phyloP scores from a whole-genome alignment of 1,140 invertebrate genomes.

The Archegozetes longisetosus region DNA sequence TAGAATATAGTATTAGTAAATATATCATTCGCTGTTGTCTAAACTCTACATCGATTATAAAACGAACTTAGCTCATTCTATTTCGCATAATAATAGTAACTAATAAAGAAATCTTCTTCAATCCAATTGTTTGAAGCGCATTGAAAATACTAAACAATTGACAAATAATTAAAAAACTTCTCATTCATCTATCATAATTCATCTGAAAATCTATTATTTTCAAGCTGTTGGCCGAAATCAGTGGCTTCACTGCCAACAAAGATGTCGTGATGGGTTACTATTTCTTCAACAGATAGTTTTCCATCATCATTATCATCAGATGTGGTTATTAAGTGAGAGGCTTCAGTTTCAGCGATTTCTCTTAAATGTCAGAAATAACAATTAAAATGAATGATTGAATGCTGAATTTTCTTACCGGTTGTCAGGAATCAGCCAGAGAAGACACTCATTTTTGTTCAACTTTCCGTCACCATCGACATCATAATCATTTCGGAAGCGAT shows the following conservation, averaged over 20 bases:
- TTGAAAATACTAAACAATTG: too few species aligned
- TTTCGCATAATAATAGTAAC: too few species aligned
- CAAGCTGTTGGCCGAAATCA: conserved; percentile 24
- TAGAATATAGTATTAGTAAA: too few species aligned
- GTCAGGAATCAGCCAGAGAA: conserved; percentile 78
- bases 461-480: conserved; percentile 73
- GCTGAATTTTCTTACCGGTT: conserved; percentile 49
- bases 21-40: too few species aligned
- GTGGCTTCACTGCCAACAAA: conserved; percentile 93
- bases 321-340: conserved; percentile 71
- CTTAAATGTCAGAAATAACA: conserved; percentile 29
- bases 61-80: too few species aligned
- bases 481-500: conserved; percentile 74
- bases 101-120: too few species aligned
- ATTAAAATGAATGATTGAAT: neutral
- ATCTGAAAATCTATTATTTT: neutral
- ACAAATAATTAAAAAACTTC: too few species aligned
- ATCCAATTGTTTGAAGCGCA: too few species aligned
- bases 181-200: too few species aligned
- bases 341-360: conserved; percentile 76
- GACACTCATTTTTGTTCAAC: conserved; percentile 59
- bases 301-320: conserved; percentile 77
- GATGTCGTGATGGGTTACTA: conserved; percentile 68
- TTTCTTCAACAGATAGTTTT: conserved; percentile 62
- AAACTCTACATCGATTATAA: too few species aligned